These are phyloP conservation scores for Pseudoips prasinana DNA, from an alignment of 2,888 invertebrate species.

Conservation along the genomic window DNA sequence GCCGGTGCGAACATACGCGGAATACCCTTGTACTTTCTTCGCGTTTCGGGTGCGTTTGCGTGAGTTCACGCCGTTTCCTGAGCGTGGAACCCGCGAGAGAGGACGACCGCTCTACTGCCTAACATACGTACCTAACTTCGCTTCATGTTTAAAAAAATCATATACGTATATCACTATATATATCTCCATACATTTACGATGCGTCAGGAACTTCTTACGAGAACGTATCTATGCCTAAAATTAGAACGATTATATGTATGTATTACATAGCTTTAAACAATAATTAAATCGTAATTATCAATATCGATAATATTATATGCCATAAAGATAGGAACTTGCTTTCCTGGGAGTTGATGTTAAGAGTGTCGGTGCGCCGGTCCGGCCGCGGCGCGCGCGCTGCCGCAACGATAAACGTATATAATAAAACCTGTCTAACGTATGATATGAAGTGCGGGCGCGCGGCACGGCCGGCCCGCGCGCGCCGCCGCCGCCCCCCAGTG, in stretches of 20 bases:
- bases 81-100: slow-evolving; percentile 62
- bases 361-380: slow-evolving; percentile 63
- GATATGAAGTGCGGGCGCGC: slow-evolving; percentile 74
- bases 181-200: slow-evolving; percentile 82
- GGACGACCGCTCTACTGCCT: slow-evolving; percentile 80
- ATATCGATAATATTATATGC: slow-evolving; percentile 83
- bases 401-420: slow-evolving; percentile 79
- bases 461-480: slow-evolving; percentile 60
- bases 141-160: slow-evolving; percentile 80
- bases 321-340: slow-evolving; percentile 84
- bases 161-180: slow-evolving; percentile 81
- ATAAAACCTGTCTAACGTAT: slow-evolving; percentile 82
- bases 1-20: slow-evolving; percentile 11
- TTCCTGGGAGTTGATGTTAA: slow-evolving; percentile 81
- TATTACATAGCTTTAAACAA: slow-evolving; percentile 84
- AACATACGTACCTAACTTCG: slow-evolving; percentile 80
- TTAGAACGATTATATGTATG: slow-evolving; percentile 83
- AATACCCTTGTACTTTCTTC: slow-evolving; percentile 21
- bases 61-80: slow-evolving; percentile 36
- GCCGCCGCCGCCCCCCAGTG: slow-evolving; percentile 79
- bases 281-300: slow-evolving; percentile 83
- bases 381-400: slow-evolving; percentile 66
- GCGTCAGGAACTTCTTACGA: slow-evolving; percentile 83
- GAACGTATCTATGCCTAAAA: slow-evolving; percentile 82
- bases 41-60: slow-evolving; percentile 29